Conservation (phyloP, 1,140 invertebrate genomes). For the Nephila pilipes region DNA sequence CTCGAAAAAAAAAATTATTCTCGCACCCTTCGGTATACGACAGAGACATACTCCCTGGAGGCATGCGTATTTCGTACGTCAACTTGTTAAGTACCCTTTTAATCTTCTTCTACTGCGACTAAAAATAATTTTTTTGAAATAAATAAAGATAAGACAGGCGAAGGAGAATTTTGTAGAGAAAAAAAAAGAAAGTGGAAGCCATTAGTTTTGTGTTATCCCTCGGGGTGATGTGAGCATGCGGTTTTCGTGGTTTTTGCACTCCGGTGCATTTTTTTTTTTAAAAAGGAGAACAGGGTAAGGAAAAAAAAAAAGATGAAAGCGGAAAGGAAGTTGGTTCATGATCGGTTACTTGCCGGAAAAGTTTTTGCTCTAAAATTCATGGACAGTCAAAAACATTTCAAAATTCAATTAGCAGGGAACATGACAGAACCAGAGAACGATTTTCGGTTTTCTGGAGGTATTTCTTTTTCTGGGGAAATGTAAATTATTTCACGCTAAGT, state of each 20-base stretch:
- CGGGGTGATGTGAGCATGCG: conserved; percentile 17
- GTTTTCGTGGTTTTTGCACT: conserved; percentile 39
- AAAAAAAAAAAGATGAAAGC: not conserved
- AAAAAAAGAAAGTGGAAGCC: conserved; percentile 19
- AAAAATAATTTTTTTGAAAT: conserved; percentile 63
- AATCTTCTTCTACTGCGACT: conserved; percentile 11
- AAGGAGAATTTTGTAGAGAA: not conserved
- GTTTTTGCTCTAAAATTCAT: not conserved
- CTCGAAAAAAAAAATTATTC: conserved; percentile 33
- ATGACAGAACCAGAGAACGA: not conserved
- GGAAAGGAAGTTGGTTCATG: not conserved
- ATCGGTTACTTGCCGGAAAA: not conserved
- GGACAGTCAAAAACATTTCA: not conserved
- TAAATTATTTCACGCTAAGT: no score
- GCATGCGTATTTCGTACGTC: conserved; percentile 67
- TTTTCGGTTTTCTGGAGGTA: not conserved
- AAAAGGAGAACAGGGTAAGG: not conserved
- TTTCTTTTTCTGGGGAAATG: not conserved
- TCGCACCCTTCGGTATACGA: not conserved
- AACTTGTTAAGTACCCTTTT: conserved; percentile 67
- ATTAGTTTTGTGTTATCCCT: conserved; percentile 63
- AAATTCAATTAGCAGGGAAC: conserved; percentile 25
- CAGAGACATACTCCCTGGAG: conserved; percentile 30
- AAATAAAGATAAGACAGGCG: conserved; percentile 66
- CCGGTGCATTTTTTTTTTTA: conserved; percentile 25